phyloP scores from a whole-genome alignment of 1,140 invertebrate genomes.

The Drosophila subpulchrella region DNA sequence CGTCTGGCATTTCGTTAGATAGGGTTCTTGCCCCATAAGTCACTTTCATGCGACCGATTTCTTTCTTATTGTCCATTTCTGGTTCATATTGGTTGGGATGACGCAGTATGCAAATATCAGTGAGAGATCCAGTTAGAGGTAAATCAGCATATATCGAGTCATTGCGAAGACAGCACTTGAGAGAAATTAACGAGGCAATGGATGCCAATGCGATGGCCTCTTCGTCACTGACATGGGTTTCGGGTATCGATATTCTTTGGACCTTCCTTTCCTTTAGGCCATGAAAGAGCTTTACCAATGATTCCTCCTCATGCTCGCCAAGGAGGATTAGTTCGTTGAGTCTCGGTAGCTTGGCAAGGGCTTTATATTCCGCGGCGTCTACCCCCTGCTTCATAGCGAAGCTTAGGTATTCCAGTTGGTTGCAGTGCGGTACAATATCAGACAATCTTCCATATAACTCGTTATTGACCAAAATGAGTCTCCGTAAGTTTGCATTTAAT shows the following conservation, averaged over 20 bases:
- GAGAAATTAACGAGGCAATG: background rate
- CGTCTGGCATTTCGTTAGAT: background rate
- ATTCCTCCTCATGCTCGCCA: slow-evolving; percentile 6
- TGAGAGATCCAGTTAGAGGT: background rate
- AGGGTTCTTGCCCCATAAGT: background rate
- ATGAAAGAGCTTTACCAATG: slow-evolving; percentile 3
- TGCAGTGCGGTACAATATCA: slow-evolving; percentile 15
- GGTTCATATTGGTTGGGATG: background rate
- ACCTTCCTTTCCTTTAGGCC: background rate
- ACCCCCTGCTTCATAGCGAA: background rate
- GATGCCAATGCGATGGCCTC: background rate
- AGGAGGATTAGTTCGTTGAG: slow-evolving; percentile 3
- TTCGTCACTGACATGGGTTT: background rate
- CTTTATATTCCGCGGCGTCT: slow-evolving; percentile 3
- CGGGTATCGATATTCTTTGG: background rate
- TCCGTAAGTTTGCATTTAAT: slow-evolving; percentile 3
- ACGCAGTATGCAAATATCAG: background rate
- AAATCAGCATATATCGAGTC: background rate
- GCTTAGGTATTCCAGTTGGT: slow-evolving; percentile 2
- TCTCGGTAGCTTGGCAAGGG: background rate
- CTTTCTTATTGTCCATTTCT: background rate
- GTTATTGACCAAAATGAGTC: background rate
- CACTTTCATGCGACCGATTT: background rate
- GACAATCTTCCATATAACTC: slow-evolving; percentile 2
- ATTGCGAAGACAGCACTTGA: slow-evolving; percentile 9